Conservation (phyloP, 2,888 invertebrate species). For the Ochropleura plecta region DNA sequence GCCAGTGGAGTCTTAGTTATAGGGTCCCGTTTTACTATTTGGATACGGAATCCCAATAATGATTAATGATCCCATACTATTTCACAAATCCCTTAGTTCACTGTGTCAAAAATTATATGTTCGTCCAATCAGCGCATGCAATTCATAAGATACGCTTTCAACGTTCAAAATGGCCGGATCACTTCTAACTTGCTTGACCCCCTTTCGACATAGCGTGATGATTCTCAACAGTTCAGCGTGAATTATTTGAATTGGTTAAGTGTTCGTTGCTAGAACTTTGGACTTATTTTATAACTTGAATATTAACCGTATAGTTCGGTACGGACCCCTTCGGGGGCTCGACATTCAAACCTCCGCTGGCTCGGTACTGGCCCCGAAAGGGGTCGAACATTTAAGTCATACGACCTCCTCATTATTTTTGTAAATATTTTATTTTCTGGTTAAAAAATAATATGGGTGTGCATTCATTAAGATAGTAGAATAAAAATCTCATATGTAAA, state of each 20-base stretch:
- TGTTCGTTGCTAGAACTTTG: background rate
- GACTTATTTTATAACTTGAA: background rate
- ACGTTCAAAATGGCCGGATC: slow-evolving; percentile 48
- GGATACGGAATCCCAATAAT: background rate
- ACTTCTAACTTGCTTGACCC: slow-evolving; percentile 50
- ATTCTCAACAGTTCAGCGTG: slow-evolving; percentile 19
- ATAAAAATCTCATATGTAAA: too few relatives aligned
- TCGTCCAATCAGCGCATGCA: background rate
- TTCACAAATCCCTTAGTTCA: background rate
- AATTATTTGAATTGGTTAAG: slow-evolving; percentile 34
- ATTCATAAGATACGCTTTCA: slow-evolving; percentile 30
- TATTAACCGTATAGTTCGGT: too few relatives aligned
- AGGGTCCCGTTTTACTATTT: too few relatives aligned
- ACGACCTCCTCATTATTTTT: too few relatives aligned
- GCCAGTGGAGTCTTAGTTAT: too few relatives aligned
- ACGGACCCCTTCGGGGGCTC: too few relatives aligned
- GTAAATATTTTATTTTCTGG: too few relatives aligned
- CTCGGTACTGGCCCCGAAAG: too few relatives aligned
- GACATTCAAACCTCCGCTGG: too few relatives aligned
- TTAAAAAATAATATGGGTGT: too few relatives aligned
- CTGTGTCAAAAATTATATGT: background rate
- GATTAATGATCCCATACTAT: background rate
- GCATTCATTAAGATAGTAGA: too few relatives aligned
- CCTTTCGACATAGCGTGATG: slow-evolving; percentile 53
- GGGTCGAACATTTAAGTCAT: too few relatives aligned